Evolutionary conservation across 2,113 vertebrate species (phyloP), one percentile per base, ranked within the genome.

Genomic region (Callopanchax toddi): DNA sequence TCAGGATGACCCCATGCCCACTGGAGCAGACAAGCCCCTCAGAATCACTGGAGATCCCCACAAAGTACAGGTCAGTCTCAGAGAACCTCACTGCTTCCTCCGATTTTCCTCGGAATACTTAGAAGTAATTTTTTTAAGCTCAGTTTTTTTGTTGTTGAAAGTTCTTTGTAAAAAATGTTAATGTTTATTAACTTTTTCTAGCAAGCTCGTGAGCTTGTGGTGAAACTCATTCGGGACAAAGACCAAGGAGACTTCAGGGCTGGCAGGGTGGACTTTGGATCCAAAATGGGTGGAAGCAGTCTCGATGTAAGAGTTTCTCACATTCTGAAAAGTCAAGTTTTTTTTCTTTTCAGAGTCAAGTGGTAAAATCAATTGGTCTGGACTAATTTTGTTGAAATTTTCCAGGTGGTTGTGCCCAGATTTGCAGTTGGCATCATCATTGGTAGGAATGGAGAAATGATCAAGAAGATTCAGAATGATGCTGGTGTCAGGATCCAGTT

Each of bases 381-480:
- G 6, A 63, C 21, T 42, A 52, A 1, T 32, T 18, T n/a, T 21
- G 1, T 45, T 16, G 2, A 34, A 4, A 17, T 79, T 16, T 3
- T 52, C 6, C 74, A 99, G 97, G 96, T 99, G 54, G 94, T 95
- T 22, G 97, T 99, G 67, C 97, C 97, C 60, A 93, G 97, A 80
- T 98, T 96, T 88, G 97, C 97, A 11, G 97, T 99, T 60, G 97
- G 97, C 46, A 98, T 99, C 64, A 97, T 99, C 68, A 99, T 99
- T 63, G 97, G 97, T 90, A 94, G 96, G 87, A 99, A 98, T 1
- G 97, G 97, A 21, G 97, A 98, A 73, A 99, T 98, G 97, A 98
- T 99, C 82, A 99, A 97, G 86, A 99, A 98, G 92, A 98, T 99
- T 85, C 96, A 99, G 86, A 99, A 94, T 7, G 97, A 99, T 62